Conservation (phyloP, 1,140 invertebrate species). For the Vollenhovia emeryi region DNA sequence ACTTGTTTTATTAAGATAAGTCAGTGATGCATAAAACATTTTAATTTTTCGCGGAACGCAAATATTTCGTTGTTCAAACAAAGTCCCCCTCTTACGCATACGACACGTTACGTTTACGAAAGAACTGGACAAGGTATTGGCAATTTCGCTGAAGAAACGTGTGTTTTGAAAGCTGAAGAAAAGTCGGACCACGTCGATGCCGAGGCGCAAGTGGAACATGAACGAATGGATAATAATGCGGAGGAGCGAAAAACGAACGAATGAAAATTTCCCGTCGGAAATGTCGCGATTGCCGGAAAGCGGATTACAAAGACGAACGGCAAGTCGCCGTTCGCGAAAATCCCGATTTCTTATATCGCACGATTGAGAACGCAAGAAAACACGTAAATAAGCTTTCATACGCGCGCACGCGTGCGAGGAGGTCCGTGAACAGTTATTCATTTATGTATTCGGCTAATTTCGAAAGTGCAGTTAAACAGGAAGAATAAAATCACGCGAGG, state of each 20-base stretch:
- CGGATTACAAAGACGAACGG: conserved; percentile 57
- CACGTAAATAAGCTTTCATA: conserved; percentile 40
- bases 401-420: background rate
- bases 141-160: conserved; percentile 24
- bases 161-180: conserved; percentile 13
- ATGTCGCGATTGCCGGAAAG: conserved; percentile 56
- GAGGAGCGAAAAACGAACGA: conserved; percentile 47
- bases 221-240: conserved; percentile 54
- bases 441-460: background rate
- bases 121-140: conserved; percentile 34
- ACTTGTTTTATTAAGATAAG: background rate
- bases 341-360: conserved; percentile 44
- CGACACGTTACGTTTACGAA: conserved; percentile 1
- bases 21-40: too few relatives aligned
- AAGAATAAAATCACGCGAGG: background rate
- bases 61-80: conserved; percentile 5
- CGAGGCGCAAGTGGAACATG: conserved; percentile 17
- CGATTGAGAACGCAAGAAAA: conserved; percentile 41
- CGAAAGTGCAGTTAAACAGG: background rate
- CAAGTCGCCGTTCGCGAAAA: conserved; percentile 33
- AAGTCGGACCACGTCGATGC: conserved; percentile 23
- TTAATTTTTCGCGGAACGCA: background rate
- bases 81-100: background rate
- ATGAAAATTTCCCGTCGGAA: conserved; percentile 49
- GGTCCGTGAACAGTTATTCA: conserved; percentile 2